phyloP scores from a whole-genome alignment of 2,888 invertebrate species.

The Meiosimyza decipiens region DNA sequence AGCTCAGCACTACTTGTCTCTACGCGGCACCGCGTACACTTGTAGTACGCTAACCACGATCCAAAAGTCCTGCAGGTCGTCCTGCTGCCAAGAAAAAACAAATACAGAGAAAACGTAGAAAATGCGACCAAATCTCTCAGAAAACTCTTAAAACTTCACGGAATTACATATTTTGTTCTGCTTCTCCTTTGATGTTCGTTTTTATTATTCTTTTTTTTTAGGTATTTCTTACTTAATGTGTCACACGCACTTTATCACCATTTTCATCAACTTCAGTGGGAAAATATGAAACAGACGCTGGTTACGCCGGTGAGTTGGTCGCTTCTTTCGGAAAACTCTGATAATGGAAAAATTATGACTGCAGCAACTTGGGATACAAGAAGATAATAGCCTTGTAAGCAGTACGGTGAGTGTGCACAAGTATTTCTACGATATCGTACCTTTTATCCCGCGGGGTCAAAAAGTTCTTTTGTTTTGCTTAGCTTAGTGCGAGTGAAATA shows the following conservation, averaged over 20 bases:
- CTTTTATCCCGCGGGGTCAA: constrained; percentile 18
- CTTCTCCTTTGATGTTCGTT: constrained; percentile 53
- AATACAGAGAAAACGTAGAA: constrained; percentile 42
- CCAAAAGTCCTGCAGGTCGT: constrained; percentile 39
- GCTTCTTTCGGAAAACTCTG: constrained; percentile 52
- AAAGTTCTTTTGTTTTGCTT: constrained; percentile 10
- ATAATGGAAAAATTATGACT: constrained; percentile 41
- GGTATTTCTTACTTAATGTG: constrained; percentile 54
- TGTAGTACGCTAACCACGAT: constrained; percentile 28
- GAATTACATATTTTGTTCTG: constrained; percentile 53
- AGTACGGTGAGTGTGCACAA: not conserved
- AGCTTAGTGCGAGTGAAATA: constrained; percentile 20
- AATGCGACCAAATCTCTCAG: constrained; percentile 52
- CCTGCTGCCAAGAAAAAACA: constrained; percentile 46
- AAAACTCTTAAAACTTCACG: constrained; percentile 57
- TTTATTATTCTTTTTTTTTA: constrained; percentile 43
- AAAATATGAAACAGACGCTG: constrained; percentile 8
- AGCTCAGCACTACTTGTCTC: constrained; percentile 37
- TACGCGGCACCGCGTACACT: not conserved
- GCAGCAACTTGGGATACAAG: constrained; percentile 24
- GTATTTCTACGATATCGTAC: not conserved
- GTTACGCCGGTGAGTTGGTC: constrained; percentile 40
- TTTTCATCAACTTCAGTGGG: constrained; percentile 25
- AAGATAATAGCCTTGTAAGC: constrained; percentile 1
- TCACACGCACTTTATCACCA: constrained; percentile 62